These are phyloP conservation scores for Siniperca undulata DNA, from an alignment of 2,797 vertebrate genomes.

Conservation along the genomic window DNA sequence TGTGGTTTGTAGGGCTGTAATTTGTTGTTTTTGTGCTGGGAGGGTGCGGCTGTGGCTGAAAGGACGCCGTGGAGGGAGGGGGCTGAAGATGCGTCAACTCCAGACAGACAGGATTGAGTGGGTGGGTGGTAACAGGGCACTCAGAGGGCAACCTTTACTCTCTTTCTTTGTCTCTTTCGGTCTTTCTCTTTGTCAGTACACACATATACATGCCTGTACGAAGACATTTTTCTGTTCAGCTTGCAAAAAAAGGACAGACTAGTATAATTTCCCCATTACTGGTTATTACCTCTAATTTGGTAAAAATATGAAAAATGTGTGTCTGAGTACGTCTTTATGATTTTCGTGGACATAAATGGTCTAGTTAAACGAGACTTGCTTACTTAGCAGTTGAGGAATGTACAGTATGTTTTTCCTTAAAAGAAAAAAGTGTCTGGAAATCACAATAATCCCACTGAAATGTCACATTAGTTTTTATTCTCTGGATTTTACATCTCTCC, in stretches of 20 bases:
- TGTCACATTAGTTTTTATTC: constrained; percentile 25
- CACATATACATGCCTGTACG: neutral
- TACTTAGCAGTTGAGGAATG: constrained; percentile 66
- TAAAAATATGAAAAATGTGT: constrained; percentile 32
- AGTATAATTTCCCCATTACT: neutral
- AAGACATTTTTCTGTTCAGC: constrained; percentile 15
- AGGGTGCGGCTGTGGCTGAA: constrained; percentile 77
- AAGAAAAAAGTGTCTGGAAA: constrained; percentile 51
- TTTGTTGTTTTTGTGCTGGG: constrained; percentile 81
- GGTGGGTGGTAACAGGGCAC: constrained; percentile 73
- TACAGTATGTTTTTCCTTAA: constrained; percentile 56
- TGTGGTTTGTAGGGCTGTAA: constrained; percentile 75
- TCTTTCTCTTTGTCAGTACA: neutral
- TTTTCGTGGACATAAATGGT: constrained; percentile 39
- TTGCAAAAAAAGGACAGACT: neutral
- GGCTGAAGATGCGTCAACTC: constrained; percentile 71
- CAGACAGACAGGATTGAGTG: constrained; percentile 75
- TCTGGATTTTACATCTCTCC: constrained; percentile 43
- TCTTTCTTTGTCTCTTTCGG: neutral
- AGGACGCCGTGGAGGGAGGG: constrained; percentile 49
- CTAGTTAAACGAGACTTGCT: constrained; percentile 26
- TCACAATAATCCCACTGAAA: constrained; percentile 38
- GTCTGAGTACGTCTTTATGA: neutral
- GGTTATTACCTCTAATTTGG: constrained; percentile 21
- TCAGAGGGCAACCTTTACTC: constrained; percentile 51